Base-by-base conservation (phyloP, 92 coral and sea anemone species). In the Epizoanthus scotinus region DNA sequence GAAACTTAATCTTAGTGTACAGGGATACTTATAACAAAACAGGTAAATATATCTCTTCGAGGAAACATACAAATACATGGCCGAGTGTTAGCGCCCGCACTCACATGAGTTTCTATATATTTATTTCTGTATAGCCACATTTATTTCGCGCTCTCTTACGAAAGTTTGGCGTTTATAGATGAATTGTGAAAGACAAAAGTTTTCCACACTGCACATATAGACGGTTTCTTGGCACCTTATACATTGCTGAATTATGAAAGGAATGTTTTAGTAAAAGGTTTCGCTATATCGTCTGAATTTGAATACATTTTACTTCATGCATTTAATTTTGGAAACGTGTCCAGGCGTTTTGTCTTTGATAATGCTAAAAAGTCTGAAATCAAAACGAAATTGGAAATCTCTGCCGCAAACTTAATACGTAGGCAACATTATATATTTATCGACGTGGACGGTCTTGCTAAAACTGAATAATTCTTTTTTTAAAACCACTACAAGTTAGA, bases 211-310 rank as follows among this genome's bases (percentile, higher is more conserved):
- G 21, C 29, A 62, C 56, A 73, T n/a, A 73, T 42, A 55, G 10
- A 24, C 3, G 36, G 81, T 75, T 53, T 59, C 81, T 75, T 25
- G 81, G 81, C 40, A 56, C 68, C 59, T 14, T 20, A 14, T 5
- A 24, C 56, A 67, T 36, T 59, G 40, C 81, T 5, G 25, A 75
- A 58, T 38, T 60, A 75, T 75, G 81, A 38, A 9, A 38, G 68
- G 81, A 75, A 75, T 75, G 67, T 40, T 12, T 21, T 15, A 75
- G 40, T 34, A 15, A 31, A 19, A 57, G n/a, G 2, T 38, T 56
- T 74, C 50, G 52, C 61, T 73, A 36, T 50, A 34, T 27, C 57
- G 6, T 22, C 53, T 19, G n/a, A 22, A 75, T 74, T 17, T 6
- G 61, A 75, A 58, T n/a, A n/a, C n/a, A n/a, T 25, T 29, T 21